phyloP scores from a whole-genome alignment of 92 coral and sea anemone species.

The Epizoanthus fatuus region DNA sequence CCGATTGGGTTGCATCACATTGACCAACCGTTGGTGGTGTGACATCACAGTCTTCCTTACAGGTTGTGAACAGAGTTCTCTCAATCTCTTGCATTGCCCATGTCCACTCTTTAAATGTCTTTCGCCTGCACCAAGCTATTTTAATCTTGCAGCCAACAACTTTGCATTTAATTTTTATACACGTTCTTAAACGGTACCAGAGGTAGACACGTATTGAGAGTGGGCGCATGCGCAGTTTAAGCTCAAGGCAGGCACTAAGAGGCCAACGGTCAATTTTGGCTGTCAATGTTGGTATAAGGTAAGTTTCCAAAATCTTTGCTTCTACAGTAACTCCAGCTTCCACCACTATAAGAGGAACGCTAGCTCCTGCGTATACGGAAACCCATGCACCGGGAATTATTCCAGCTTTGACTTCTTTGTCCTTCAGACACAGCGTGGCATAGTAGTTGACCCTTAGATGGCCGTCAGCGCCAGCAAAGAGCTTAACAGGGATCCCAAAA shows the following conservation, averaged over 20 bases:
- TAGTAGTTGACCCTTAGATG: slow-evolving; percentile 78
- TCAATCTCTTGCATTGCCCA: slow-evolving; percentile 92
- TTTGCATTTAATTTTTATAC: slow-evolving; percentile 76
- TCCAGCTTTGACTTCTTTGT: slow-evolving; percentile 78
- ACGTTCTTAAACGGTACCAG: slow-evolving; percentile 89
- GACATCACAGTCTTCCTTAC: slow-evolving; percentile 79
- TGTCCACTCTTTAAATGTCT: slow-evolving; percentile 91
- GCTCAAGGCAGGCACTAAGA: slow-evolving; percentile 89
- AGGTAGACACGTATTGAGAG: slow-evolving; percentile 89
- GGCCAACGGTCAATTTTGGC: slow-evolving; percentile 95
- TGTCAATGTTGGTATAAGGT: slow-evolving; percentile 87
- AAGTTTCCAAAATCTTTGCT: slow-evolving; percentile 87
- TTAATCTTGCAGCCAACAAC: slow-evolving; percentile 67
- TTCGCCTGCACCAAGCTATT: slow-evolving; percentile 83
- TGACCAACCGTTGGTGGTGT: slow-evolving; percentile 87
- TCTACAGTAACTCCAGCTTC: slow-evolving; percentile 93
- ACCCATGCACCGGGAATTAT: slow-evolving; percentile 96
- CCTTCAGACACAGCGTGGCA: slow-evolving; percentile 58
- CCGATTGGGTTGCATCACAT: slow-evolving; percentile 89
- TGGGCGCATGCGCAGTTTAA: slow-evolving; percentile 91
- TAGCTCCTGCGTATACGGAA: slow-evolving; percentile 89
- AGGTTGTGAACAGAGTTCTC: slow-evolving; percentile 80
- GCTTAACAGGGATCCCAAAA: slow-evolving; percentile 82
- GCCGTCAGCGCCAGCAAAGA: slow-evolving; percentile 84
- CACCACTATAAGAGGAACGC: slow-evolving; percentile 71